These are phyloP conservation scores for Numenius arquata DNA, from an alignment of 2,113 vertebrate species.

Conservation along the genomic window DNA sequence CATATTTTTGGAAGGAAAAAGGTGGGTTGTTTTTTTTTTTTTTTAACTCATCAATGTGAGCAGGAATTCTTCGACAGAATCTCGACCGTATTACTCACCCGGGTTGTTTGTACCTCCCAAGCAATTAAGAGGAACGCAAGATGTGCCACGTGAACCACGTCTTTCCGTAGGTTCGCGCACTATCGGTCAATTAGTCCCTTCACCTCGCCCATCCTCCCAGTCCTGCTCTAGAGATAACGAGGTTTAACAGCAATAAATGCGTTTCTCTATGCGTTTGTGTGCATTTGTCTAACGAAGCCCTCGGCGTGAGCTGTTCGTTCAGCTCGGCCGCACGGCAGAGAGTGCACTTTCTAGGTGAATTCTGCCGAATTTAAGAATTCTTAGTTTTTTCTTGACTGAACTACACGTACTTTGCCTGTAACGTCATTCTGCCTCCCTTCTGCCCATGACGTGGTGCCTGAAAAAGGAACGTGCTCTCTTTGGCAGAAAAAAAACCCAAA, in stretches of 20 bases:
- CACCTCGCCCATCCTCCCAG: not conserved
- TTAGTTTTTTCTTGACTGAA: not conserved
- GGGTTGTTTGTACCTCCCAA: not conserved
- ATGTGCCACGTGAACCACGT: not conserved
- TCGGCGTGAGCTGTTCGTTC: not conserved
- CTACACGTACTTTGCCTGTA: not conserved
- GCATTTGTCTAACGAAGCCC: not conserved
- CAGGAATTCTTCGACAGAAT: not conserved
- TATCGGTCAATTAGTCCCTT: not conserved
- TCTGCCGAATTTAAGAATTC: not conserved
- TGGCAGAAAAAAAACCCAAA: not conserved
- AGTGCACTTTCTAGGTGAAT: not conserved
- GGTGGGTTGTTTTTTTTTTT: not conserved
- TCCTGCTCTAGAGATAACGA: not conserved
- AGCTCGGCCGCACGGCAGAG: rapidly evolving
- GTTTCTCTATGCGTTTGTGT: not conserved
- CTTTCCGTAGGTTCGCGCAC: not conserved
- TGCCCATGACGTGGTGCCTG: not conserved
- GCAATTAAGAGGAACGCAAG: not conserved
- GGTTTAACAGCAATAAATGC: not conserved
- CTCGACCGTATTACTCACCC: not conserved
- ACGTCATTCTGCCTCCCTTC: not conserved
- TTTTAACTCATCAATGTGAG: not conserved
- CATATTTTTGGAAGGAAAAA: not conserved
- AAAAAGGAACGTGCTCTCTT: not conserved